phyloP scores from a whole-genome alignment of 2,113 vertebrate species.

The Aix galericulata region DNA sequence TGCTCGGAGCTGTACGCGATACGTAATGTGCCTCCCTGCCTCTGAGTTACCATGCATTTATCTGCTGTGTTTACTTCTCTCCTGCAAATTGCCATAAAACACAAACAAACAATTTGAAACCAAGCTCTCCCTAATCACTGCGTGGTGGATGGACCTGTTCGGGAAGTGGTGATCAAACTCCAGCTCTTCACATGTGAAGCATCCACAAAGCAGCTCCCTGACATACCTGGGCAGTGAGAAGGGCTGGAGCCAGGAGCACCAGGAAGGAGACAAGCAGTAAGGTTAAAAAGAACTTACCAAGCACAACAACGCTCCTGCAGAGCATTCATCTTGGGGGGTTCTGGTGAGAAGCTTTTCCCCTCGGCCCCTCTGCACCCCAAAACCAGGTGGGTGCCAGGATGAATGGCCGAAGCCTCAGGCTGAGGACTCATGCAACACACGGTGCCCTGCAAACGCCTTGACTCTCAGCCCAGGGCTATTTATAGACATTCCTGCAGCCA shows the following conservation, averaged over 20 bases:
- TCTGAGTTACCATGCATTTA: not conserved
- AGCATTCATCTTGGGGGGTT: not conserved
- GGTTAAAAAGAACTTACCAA: not conserved
- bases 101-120: not conserved
- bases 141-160: not conserved
- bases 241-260: fast-evolving
- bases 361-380: fast-evolving
- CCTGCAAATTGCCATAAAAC: not conserved
- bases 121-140: not conserved
- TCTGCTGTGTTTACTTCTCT: not conserved
- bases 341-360: not conserved
- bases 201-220: slow-evolving; percentile 4
- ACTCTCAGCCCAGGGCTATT: not conserved
- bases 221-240: not conserved
- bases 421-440: fast-evolving
- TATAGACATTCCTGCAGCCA: slow-evolving; percentile 33
- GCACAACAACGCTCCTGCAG: fast-evolving
- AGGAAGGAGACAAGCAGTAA: not conserved
- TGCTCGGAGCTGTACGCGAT: not conserved
- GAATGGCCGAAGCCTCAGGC: not conserved
- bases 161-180: not conserved
- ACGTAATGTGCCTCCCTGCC: not conserved
- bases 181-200: not conserved
- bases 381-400: not conserved
- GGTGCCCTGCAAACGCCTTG: fast-evolving